phyloP scores from a whole-genome alignment of 2,797 vertebrate genomes.

The Smutsia temminckii region DNA sequence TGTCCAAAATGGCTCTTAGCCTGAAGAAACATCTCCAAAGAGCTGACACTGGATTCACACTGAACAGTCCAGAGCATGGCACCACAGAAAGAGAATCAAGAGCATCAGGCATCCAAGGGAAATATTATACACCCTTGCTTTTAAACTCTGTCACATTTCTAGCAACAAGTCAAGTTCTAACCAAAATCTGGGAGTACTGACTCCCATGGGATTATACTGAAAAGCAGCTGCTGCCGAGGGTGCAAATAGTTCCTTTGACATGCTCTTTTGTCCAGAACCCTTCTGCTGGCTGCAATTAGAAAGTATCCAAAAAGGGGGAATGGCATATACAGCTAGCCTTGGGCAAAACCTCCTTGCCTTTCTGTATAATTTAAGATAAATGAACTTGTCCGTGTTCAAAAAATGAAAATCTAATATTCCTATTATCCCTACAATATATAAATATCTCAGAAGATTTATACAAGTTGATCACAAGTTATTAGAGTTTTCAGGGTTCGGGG shows the following conservation, averaged over 20 bases:
- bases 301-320: not conserved
- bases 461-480: not conserved
- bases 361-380: conserved; percentile 54
- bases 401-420: conserved; percentile 28
- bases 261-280: not conserved
- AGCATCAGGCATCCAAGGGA: not conserved
- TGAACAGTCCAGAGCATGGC: not conserved
- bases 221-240: not conserved
- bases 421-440: not conserved
- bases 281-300: conserved; percentile 49
- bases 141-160: not conserved
- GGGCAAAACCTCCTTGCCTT: conserved; percentile 48
- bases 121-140: not conserved
- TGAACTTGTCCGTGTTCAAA: not conserved
- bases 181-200: not conserved
- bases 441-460: conserved; percentile 25
- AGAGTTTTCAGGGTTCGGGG: not conserved
- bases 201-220: not conserved
- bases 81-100: not conserved
- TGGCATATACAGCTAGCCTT: conserved; percentile 15
- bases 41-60: not conserved
- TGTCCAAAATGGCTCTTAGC: not conserved
- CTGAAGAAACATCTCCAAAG: not conserved
- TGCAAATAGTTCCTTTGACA: conserved; percentile 22
- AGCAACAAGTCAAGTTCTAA: not conserved